Evolutionary conservation across 2,888 invertebrate species (phyloP).

Genomic region (Cheilosia variabilis): DNA sequence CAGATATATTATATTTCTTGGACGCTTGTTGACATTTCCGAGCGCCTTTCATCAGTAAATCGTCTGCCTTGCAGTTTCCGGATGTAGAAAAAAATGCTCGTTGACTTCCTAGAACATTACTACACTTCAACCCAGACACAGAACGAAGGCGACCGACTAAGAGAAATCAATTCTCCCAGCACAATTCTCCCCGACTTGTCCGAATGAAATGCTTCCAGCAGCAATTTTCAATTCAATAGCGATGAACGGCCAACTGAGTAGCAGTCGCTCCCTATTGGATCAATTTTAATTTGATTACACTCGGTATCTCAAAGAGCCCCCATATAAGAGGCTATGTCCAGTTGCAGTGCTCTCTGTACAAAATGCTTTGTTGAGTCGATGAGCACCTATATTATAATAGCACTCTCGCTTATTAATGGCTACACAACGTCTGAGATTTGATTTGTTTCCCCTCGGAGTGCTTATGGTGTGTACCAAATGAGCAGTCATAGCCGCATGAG

Average conservation of each 20-base stretch:
- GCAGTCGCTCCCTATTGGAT: slow-evolving; percentile 19
- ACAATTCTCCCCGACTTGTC: not conserved
- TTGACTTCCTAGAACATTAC: slow-evolving; percentile 53
- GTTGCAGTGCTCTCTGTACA: slow-evolving; percentile 17
- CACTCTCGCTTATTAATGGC: slow-evolving; percentile 56
- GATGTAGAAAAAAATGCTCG: slow-evolving; percentile 34
- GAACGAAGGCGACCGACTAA: not conserved
- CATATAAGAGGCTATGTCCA: slow-evolving; percentile 37
- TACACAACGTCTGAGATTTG: slow-evolving; percentile 54
- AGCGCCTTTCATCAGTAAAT: slow-evolving; percentile 22
- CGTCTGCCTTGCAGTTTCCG: slow-evolving; percentile 53
- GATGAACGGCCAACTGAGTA: slow-evolving; percentile 55
- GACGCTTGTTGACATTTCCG: not conserved
- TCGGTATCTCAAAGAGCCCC: slow-evolving; percentile 50
- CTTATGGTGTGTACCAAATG: slow-evolving; percentile 19
- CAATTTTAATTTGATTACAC: slow-evolving; percentile 65
- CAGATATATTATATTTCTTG: slow-evolving; percentile 6
- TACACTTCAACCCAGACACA: slow-evolving; percentile 34
- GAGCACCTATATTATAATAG: slow-evolving; percentile 46
- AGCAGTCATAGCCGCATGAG: slow-evolving; percentile 25
- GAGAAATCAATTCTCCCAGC: slow-evolving; percentile 24
- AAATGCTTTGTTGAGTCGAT: slow-evolving; percentile 24
- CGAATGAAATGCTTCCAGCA: slow-evolving; percentile 31
- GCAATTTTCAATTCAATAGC: slow-evolving; percentile 44
- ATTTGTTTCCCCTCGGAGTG: slow-evolving; percentile 37